Evolutionary conservation across 2,888 invertebrate species (phyloP).

Genomic region (Thymelicus acteon): DNA sequence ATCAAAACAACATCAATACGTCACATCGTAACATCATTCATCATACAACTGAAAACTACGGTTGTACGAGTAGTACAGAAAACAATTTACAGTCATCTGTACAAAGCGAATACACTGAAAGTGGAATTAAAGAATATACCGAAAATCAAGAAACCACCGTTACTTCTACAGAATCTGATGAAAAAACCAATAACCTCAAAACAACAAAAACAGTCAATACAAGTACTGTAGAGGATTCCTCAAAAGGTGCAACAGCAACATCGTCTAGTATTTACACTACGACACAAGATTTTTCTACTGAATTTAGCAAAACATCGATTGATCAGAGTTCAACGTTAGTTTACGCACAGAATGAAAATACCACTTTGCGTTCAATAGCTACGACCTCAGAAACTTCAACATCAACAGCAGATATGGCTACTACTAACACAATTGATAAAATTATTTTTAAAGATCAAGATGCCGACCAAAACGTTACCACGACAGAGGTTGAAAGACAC

Average conservation of each 20-base stretch:
- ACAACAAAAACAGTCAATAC: too few species aligned
- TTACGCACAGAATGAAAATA: too few species aligned
- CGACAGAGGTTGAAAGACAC: not conserved
- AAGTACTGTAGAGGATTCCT: not conserved
- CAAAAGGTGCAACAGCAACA: not conserved
- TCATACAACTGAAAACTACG: not conserved
- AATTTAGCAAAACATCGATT: too few species aligned
- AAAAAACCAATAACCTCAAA: not conserved
- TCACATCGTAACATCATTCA: not conserved
- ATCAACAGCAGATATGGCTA: not conserved
- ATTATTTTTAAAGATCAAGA: not conserved
- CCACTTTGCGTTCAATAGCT: too few species aligned
- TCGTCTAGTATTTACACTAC: not conserved
- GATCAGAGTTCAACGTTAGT: too few species aligned
- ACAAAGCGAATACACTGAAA: not conserved
- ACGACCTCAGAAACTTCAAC: too few species aligned
- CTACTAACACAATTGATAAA: not conserved
- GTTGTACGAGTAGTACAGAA: not conserved
- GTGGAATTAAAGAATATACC: not conserved
- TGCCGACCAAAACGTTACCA: not conserved
- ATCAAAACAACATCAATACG: not conserved
- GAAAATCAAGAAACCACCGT: not conserved
- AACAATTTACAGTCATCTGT: not conserved
- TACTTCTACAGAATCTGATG: constrained; percentile 1
- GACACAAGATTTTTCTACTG: not conserved